phyloP scores from a whole-genome alignment of 2,888 invertebrate genomes.

The Nephrotoma appendiculata region DNA sequence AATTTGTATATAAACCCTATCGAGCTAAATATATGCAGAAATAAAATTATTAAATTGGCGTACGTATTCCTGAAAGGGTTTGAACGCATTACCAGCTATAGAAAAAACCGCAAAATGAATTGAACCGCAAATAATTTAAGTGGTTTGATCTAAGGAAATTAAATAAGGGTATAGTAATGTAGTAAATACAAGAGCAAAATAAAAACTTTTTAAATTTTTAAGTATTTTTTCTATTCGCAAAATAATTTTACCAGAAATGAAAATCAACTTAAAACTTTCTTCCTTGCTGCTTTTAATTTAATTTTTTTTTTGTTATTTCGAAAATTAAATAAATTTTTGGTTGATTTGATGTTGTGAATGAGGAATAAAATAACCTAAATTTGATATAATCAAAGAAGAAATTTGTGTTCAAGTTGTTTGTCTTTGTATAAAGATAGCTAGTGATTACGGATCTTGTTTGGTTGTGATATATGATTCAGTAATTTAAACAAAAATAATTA shows the following conservation, averaged over 20 bases:
- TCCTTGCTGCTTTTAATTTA: neutral
- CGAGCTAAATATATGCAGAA: too few relatives aligned
- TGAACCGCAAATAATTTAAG: conserved; percentile 2
- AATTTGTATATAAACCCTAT: neutral
- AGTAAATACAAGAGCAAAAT: neutral
- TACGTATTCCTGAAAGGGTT: neutral
- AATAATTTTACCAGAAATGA: neutral
- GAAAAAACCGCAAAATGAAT: neutral
- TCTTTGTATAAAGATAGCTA: too few relatives aligned
- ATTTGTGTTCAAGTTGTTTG: neutral
- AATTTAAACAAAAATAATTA: too few relatives aligned
- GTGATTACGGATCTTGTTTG: too few relatives aligned
- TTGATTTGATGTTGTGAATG: neutral
- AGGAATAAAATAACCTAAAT: neutral
- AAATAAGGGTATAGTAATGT: neutral
- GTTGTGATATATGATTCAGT: too few relatives aligned
- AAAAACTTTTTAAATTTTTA: neutral
- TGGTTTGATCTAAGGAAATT: conserved; percentile 4
- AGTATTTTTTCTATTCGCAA: neutral
- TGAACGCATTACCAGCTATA: neutral
- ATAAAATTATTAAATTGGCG: neutral
- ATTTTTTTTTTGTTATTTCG: neutral
- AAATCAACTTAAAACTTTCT: conserved; percentile 2
- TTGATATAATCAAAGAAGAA: neutral
- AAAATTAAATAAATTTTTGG: neutral